phyloP scores from a whole-genome alignment of 1,140 invertebrate species.

The Papilio polytes region DNA sequence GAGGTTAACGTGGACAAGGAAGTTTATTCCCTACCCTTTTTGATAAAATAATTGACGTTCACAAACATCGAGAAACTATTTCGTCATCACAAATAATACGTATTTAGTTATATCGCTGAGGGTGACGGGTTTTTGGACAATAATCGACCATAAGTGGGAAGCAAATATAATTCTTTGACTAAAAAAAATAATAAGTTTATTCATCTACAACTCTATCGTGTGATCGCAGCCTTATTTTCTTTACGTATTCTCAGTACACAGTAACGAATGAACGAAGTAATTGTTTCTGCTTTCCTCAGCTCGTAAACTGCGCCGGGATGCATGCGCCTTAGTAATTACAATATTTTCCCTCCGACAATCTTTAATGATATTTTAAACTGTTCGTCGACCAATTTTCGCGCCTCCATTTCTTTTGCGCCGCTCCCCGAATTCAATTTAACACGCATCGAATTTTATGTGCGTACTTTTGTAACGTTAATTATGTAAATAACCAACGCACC shows the following conservation, averaged over 20 bases:
- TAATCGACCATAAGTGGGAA: no score
- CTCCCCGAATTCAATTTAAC: conserved; percentile 79
- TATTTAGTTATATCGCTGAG: no score
- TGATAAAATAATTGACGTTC: no score
- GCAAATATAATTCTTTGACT: no score
- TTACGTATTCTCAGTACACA: conserved; percentile 47
- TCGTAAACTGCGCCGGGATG: conserved; percentile 61
- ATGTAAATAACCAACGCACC: conserved; percentile 70
- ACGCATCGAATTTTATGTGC: conserved; percentile 74
- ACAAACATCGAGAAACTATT: no score
- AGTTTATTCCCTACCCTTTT: no score
- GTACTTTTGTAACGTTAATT: conserved; percentile 65
- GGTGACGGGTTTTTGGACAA: no score
- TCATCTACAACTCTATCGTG: conserved; percentile 28
- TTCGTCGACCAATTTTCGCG: conserved; percentile 73
- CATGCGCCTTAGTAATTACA: conserved; percentile 62
- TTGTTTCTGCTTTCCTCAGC: conserved; percentile 59
- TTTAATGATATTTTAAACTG: conserved; percentile 81
- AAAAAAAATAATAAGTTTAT: background rate
- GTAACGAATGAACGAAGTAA: conserved; percentile 57
- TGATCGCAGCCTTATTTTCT: conserved; percentile 32
- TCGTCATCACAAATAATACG: no score
- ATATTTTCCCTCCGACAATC: conserved; percentile 72
- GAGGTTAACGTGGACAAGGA: no score
- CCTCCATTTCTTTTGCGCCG: conserved; percentile 71